Base-by-base conservation (phyloP, 2,113 vertebrate species). In the Scolopax mira region DNA sequence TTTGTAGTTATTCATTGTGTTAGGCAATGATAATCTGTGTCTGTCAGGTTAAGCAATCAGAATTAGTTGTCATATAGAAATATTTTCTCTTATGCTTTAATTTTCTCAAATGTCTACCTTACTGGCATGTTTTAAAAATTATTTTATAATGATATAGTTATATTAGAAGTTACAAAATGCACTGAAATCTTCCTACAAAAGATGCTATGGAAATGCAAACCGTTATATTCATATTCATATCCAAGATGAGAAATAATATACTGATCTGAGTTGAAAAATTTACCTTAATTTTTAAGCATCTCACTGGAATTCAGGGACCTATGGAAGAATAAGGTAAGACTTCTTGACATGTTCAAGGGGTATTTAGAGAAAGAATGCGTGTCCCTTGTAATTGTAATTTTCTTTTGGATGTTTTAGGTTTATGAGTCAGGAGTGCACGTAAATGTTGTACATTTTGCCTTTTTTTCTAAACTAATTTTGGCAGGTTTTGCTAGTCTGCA, bases 221-320 rank as follows among this genome's bases (percentile, higher is more conserved):
- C 19, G 60, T 79, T 33, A 33, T 42, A 74, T 61, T 51, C 39
- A 28, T 81, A 79, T 37, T 80, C 21, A 41, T 79, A 49, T 55
- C 25, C 27, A 86, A 81, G 33, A 42, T 31, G 23, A 92, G 51
- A 74, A 86, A 74, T 66, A 96, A 75, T 79, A 48, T n/a, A 62
- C 55, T 86, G 60, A 66, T 83, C 49, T 80, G 60, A 84, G 55
- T 44, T 88, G 80, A 80, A 86, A 96, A 93, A 54, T 65, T 75
- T 85, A 64, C 42, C 27, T 48, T 85, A 52, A 75, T 79, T 91
- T 95, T 82, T 90, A 88, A 93, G 49, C 55, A 48, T 91, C 61
- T 95, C 78, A 79, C 78, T 93, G 65, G 54, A 89, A 79, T 88
- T 93, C 52, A 88, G 81, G 60, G 65, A 70, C 28, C 70, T 85